Conservation (phyloP, 2,888 invertebrate species). For the Plagodis dolabraria region DNA sequence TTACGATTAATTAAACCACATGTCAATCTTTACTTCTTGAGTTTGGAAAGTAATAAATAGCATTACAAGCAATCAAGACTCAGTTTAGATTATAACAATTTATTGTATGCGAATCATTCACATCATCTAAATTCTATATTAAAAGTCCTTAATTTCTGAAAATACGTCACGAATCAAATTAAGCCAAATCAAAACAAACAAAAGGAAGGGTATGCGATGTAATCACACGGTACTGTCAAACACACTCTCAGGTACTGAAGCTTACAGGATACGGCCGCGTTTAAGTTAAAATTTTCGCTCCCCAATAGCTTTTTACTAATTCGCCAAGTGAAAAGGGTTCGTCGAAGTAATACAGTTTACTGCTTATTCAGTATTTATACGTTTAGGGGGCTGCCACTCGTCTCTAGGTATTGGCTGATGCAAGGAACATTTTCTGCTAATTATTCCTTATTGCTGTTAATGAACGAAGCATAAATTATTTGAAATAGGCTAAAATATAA, state of each 20-base stretch:
- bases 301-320: slow-evolving; percentile 85
- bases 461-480: slow-evolving; percentile 25
- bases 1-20: too few relatives aligned
- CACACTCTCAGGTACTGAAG: slow-evolving; percentile 77
- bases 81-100: too few relatives aligned
- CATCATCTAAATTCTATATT: slow-evolving; percentile 31
- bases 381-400: slow-evolving; percentile 74
- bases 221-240: slow-evolving; percentile 83
- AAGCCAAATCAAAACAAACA: slow-evolving; percentile 80
- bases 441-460: slow-evolving; percentile 45
- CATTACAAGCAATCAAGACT: too few relatives aligned
- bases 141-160: slow-evolving; percentile 46
- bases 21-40: too few relatives aligned
- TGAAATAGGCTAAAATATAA: slow-evolving; percentile 5
- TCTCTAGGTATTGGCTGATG: slow-evolving; percentile 63
- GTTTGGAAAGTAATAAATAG: too few relatives aligned
- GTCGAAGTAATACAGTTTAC: slow-evolving; percentile 84
- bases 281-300: slow-evolving; percentile 85
- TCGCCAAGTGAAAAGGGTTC: slow-evolving; percentile 85
- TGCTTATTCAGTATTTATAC: slow-evolving; percentile 85
- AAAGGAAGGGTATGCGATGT: slow-evolving; percentile 77
- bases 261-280: slow-evolving; percentile 78
- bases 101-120: not conserved
- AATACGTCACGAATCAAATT: slow-evolving; percentile 78
- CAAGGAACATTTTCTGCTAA: slow-evolving; percentile 61